phyloP scores from a whole-genome alignment of 2,888 invertebrate species.

The Morpho deidamia region DNA sequence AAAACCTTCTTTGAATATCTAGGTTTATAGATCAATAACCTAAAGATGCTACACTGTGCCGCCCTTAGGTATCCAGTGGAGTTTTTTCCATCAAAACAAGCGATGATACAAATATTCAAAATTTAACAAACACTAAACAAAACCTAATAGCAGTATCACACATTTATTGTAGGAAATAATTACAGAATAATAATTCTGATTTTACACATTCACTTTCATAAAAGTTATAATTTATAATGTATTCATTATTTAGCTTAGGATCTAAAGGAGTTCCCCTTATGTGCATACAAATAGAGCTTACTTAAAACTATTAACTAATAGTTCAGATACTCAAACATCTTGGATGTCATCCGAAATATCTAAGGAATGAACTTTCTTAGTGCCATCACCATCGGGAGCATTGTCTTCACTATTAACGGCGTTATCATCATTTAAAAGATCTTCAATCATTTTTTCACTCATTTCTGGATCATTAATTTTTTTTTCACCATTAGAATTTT shows the following conservation, averaged over 20 bases:
- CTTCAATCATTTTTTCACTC: slow-evolving; percentile 58
- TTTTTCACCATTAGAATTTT: slow-evolving; percentile 25
- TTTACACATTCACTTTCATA: neutral
- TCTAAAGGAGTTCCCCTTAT: slow-evolving; percentile 15
- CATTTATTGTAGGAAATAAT: neutral
- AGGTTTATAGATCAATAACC: no score
- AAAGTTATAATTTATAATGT: slow-evolving; percentile 3
- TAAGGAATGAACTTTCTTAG: slow-evolving; percentile 11
- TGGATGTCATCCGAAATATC: slow-evolving; percentile 14
- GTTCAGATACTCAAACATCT: slow-evolving; percentile 8
- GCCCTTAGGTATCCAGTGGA: no score
- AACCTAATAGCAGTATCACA: slow-evolving; percentile 10
- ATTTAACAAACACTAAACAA: slow-evolving; percentile 8
- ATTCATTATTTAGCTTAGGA: slow-evolving; percentile 8
- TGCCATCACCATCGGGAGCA: slow-evolving; percentile 4
- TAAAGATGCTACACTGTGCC: no score
- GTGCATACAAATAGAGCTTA: slow-evolving; percentile 7
- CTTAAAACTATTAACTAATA: neutral
- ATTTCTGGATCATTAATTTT: slow-evolving; percentile 49
- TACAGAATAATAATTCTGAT: neutral
- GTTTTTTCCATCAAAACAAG: neutral
- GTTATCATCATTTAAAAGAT: slow-evolving; percentile 48
- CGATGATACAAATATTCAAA: slow-evolving; percentile 1
- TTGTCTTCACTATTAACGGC: slow-evolving; percentile 14
- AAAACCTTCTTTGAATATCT: no score